phyloP scores from a whole-genome alignment of 2,888 invertebrate genomes.

The Priocnemis perturbator region DNA sequence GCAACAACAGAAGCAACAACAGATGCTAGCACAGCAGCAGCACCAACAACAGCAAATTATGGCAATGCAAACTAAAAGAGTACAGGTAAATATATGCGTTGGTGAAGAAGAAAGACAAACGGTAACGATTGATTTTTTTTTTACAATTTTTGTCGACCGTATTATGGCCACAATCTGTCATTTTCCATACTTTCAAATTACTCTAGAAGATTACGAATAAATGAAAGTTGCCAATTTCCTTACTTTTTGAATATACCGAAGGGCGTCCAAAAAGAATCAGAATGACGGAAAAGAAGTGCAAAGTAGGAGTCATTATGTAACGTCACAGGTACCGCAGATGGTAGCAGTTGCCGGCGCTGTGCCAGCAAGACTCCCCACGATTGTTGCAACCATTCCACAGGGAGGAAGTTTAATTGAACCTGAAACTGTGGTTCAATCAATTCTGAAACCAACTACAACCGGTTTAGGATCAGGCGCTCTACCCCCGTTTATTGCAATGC shows the following conservation, averaged over 20 bases:
- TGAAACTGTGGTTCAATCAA: not conserved
- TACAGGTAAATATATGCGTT: conserved; percentile 57
- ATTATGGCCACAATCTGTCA: too few species aligned
- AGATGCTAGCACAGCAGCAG: conserved; percentile 44
- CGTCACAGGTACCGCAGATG: conserved; percentile 43
- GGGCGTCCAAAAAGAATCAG: too few species aligned
- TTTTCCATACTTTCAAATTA: too few species aligned
- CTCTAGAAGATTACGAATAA: too few species aligned
- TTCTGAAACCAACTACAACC: conserved; percentile 22
- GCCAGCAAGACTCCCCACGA: conserved; percentile 54
- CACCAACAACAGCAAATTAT: conserved; percentile 42
- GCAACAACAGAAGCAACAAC: conserved; percentile 51
- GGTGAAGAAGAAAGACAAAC: too few species aligned
- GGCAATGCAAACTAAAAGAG: conserved; percentile 58
- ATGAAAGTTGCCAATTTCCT: too few species aligned
- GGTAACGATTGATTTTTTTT: too few species aligned
- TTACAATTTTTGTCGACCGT: too few species aligned
- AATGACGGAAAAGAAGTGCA: too few species aligned
- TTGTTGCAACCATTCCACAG: conserved; percentile 61
- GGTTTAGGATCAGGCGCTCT: conserved; percentile 47
- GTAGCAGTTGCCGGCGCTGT: conserved; percentile 33
- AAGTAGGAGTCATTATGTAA: not conserved
- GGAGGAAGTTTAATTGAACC: conserved; percentile 44
- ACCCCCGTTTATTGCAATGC: conserved; percentile 71
- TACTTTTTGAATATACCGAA: too few species aligned